Evolutionary conservation across 2,113 vertebrate species (phyloP).

Genomic region (Muscicapa adusta): DNA sequence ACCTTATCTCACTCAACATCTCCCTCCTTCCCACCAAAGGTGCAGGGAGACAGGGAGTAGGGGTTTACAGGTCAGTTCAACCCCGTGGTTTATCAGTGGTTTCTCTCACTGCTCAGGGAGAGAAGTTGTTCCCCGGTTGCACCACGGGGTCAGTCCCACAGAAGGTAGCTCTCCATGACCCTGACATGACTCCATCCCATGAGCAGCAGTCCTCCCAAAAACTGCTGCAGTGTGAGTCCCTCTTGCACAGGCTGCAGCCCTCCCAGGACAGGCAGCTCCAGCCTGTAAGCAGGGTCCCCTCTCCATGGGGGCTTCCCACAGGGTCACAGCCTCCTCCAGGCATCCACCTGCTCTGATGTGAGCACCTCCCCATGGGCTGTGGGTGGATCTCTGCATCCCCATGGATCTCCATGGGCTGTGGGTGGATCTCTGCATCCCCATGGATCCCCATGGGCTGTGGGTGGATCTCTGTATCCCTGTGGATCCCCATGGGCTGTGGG

Average conservation of each 20-base stretch:
- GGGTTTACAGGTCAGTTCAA: not conserved
- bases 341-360: rapidly evolving
- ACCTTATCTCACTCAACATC: not conserved
- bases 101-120: not conserved
- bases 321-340: not conserved
- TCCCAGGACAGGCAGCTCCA: not conserved
- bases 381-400: not conserved
- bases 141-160: rapidly evolving
- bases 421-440: not conserved
- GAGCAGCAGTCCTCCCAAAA: not conserved
- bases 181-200: rapidly evolving
- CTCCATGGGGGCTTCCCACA: rapidly evolving
- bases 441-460: not conserved
- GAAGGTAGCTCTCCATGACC: rapidly evolving
- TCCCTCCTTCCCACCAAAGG: not conserved
- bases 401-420: not conserved
- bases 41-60: not conserved
- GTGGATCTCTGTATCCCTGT: not conserved
- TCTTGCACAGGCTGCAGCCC: not conserved
- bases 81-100: no score
- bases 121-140: not conserved
- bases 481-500: not conserved
- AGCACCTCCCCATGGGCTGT: rapidly evolving
- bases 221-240: not conserved
- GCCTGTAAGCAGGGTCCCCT: not conserved